phyloP scores from a whole-genome alignment of 1,140 invertebrate species.

The Oedothorax gibbosus region DNA sequence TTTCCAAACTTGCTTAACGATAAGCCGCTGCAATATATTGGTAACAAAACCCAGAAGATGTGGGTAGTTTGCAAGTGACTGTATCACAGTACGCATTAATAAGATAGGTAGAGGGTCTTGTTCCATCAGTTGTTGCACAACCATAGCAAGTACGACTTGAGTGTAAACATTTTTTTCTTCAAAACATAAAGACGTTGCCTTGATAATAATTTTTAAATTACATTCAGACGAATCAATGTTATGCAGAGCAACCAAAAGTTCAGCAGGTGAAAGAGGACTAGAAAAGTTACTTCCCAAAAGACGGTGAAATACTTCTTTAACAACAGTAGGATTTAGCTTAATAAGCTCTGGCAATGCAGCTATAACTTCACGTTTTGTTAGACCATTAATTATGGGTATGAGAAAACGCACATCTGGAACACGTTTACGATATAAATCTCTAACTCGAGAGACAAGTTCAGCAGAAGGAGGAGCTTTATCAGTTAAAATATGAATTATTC shows the following conservation, averaged over 20 bases:
- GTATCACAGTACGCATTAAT: conserved; percentile 95
- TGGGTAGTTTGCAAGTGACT: conserved; percentile 90
- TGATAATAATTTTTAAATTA: conserved; percentile 95
- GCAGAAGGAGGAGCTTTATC: conserved; percentile 86
- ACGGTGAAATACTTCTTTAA: conserved; percentile 83
- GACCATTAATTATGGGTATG: conserved; percentile 94
- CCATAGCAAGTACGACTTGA: conserved; percentile 85
- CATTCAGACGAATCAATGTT: conserved; percentile 88
- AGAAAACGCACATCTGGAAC: conserved; percentile 97
- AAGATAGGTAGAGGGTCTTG: conserved; percentile 90
- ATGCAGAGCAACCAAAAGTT: conserved; percentile 94
- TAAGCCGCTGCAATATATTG: conserved; percentile 90
- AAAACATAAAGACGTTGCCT: conserved; percentile 95
- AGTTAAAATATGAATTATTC: conserved; percentile 92
- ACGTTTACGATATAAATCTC: conserved; percentile 92
- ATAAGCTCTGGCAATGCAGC: conserved; percentile 95
- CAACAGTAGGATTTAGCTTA: conserved; percentile 94
- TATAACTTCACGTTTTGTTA: conserved; percentile 93
- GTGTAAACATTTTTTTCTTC: conserved; percentile 86
- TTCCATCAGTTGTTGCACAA: conserved; percentile 93
- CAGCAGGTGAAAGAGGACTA: conserved; percentile 84
- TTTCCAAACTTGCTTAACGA: conserved; percentile 94
- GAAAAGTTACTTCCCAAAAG: conserved; percentile 72
- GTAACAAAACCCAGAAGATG: conserved; percentile 88
- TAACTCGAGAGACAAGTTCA: conserved; percentile 87